Evolutionary conservation across 2,888 invertebrate species (phyloP), one percentile per base, ranked within the genome.

Genomic region (Trichogramma evanescens): DNA sequence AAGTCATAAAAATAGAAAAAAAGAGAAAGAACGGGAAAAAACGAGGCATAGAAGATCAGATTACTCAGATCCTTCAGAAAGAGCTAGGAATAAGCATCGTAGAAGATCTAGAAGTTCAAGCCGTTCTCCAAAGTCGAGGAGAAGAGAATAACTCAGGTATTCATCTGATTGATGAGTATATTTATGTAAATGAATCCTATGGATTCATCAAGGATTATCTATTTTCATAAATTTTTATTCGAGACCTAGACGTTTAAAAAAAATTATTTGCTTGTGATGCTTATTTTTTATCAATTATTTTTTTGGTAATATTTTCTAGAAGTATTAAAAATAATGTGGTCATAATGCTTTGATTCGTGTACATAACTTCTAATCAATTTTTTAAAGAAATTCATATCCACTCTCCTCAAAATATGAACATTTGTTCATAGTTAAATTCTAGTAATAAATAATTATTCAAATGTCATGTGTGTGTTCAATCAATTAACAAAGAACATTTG

Each of bases 11-110:
- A 82, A 80, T 66, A 83, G 82, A 67, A 84, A 82, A 68, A 84
- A 82, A 66, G 79, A 84, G 61, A 84, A 83, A 69, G 83, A 84
- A 3, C 81, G 82, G 63, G 83, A 84, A 70, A 83, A 80, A 74
- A 80, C 78, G 66, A 77, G 80, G 60, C 81, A 83, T 60, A 78
- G 81, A 67, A 82, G 81, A 53, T 65, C 65, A 1, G 63, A 68
- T 54, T 66, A 69, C 58, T 65, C 65, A 70, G 79, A 82, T 10
- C 81, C 82, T 1, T 79, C 80, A 13, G 80, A 82, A 66, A 80
- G 80, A 70, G 80, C 78, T 66, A 83, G 81, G 68, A 77, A 81
- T 75, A 74, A 70, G 42, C 74, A 67, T 63, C 67, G 67, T 7
- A 68, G 55, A 45, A 68, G 68, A 64, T 70, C 59, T 46, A 38